Conservation (phyloP, 2,888 invertebrate genomes). For the Brachylomia viminalis region DNA sequence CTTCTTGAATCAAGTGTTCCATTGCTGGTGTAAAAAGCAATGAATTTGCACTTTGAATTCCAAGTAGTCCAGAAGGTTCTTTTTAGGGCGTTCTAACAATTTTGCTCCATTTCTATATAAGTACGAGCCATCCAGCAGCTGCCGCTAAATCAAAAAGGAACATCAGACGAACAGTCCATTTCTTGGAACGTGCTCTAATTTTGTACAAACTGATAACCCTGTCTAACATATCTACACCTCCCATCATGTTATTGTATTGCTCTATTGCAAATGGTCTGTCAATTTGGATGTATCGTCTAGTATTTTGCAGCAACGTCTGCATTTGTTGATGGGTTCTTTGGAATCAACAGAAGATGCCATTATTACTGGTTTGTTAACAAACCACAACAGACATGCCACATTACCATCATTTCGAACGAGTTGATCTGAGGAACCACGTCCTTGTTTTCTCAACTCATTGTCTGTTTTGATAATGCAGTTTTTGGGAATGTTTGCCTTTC, state of each 20-base stretch:
- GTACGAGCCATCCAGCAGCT: constrained; percentile 11
- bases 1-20: constrained; percentile 12
- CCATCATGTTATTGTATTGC: too few relatives aligned
- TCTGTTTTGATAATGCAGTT: constrained; percentile 5
- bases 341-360: constrained; percentile 24
- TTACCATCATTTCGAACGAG: constrained; percentile 9
- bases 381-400: constrained; percentile 20
- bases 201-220: constrained; percentile 11
- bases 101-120: constrained; percentile 2
- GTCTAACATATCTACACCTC: constrained; percentile 13
- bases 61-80: neutral
- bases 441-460: neutral
- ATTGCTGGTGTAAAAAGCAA: constrained; percentile 1
- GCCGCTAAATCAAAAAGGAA: constrained; percentile 7
- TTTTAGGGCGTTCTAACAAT: constrained; percentile 1
- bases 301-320: constrained; percentile 26
- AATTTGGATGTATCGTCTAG: constrained; percentile 6
- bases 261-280: constrained; percentile 16
- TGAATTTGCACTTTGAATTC: constrained; percentile 1
- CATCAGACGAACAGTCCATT: constrained; percentile 8
- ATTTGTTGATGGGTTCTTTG: too few relatives aligned
- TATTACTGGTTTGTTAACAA: constrained; percentile 34
- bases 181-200: constrained; percentile 13
- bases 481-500: neutral
- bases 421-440: constrained; percentile 21